These are phyloP conservation scores for Trematomus loennbergii DNA, from an alignment of 2,113 vertebrate genomes.

Conservation along the genomic window DNA sequence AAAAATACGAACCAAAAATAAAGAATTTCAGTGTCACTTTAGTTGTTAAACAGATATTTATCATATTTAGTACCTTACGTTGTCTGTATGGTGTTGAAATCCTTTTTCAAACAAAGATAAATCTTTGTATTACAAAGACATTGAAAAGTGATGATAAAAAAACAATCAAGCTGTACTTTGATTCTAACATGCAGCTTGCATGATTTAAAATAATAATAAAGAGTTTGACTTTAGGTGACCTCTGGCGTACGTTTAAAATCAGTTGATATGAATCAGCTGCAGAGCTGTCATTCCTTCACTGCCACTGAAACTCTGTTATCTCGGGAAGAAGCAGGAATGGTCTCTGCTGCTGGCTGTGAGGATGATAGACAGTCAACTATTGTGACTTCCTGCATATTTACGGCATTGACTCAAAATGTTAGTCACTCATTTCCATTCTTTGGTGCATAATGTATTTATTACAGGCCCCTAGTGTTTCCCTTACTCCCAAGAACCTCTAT, in stretches of 20 bases:
- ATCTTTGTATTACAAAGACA: too few relatives aligned
- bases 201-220: background rate
- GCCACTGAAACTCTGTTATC: background rate
- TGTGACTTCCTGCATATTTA: background rate
- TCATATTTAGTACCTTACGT: background rate
- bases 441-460: background rate
- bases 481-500: background rate
- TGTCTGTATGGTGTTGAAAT: background rate
- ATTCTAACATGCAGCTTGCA: background rate
- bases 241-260: background rate
- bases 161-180: background rate
- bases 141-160: too few relatives aligned
- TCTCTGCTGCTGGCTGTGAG: background rate
- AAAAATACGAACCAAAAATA: background rate
- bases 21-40: background rate
- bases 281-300: conserved; percentile 1
- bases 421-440: background rate
- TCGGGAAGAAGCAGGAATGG: background rate
- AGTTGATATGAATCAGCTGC: background rate
- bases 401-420: background rate
- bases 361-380: background rate
- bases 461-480: background rate
- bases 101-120: background rate
- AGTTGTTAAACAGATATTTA: background rate
- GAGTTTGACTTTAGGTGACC: background rate